Percentiles rank a stretch among this genome's conserved stretches.
phyloP scores from a whole-genome alignment of 2,888 invertebrate species.

The Rotaria socialis region DNA sequence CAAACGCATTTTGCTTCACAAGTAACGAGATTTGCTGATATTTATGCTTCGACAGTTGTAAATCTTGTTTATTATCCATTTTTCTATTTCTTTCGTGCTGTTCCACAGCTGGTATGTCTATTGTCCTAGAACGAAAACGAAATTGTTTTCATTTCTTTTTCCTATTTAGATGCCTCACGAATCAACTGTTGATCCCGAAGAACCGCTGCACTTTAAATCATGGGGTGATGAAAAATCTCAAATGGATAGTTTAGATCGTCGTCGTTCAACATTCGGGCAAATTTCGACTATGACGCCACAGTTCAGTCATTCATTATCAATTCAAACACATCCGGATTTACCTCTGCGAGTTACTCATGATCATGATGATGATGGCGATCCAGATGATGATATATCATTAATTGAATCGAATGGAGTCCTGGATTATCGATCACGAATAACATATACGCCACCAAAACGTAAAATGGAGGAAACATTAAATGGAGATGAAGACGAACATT shows the following conservation, averaged over 20 bases:
- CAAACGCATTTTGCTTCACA: conserved; percentile 97
- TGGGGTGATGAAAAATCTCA: not conserved
- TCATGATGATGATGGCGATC: conserved; percentile 21
- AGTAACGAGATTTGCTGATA: conserved; percentile 84
- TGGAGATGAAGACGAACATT: not conserved
- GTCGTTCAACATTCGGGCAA: conserved; percentile 12
- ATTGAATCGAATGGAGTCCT: not conserved
- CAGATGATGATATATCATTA: not conserved
- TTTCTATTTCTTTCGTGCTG: conserved; percentile 96
- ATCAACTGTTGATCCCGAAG: conserved; percentile 89
- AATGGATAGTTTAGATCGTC: not conserved
- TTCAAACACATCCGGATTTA: conserved; percentile 16
- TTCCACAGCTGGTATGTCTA: conserved; percentile 75
- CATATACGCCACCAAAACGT: not conserved
- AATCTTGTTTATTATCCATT: conserved; percentile 96
- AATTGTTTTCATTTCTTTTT: conserved; percentile 8
- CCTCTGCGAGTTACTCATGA: conserved; percentile 7
- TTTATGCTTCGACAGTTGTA: conserved; percentile 86
- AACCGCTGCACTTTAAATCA: conserved; percentile 46
- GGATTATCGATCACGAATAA: not conserved
- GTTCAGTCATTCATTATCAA: not conserved
- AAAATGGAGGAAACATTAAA: not conserved
- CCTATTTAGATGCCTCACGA: conserved; percentile 80
- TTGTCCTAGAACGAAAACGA: not conserved
- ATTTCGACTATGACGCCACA: not conserved